Percentiles rank a stretch among this genome's conserved stretches.
phyloP scores from a whole-genome alignment of 1,140 invertebrate genomes.

The Neoseiulus cucumeris region DNA sequence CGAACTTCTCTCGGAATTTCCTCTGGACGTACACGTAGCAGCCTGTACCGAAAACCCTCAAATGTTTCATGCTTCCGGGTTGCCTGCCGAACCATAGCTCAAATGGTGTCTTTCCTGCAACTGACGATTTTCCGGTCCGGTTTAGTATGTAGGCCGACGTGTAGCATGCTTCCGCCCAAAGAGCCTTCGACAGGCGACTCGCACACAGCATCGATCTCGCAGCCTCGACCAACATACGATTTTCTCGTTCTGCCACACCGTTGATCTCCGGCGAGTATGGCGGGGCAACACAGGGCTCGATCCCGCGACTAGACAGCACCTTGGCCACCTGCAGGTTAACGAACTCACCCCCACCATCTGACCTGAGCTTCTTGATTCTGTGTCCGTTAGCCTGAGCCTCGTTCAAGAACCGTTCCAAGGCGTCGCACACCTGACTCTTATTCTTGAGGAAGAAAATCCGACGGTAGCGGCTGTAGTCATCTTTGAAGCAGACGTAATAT shows the following conservation, averaged over 20 bases:
- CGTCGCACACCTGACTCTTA: constrained; percentile 25
- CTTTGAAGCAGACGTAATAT: constrained; percentile 28
- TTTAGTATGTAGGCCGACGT: background rate
- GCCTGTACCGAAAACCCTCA: constrained; percentile 31
- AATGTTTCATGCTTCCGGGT: constrained; percentile 29
- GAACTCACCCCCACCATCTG: constrained; percentile 17
- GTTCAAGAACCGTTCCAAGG: constrained; percentile 23
- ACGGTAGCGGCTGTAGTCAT: constrained; percentile 27
- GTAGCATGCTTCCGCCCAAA: constrained; percentile 9
- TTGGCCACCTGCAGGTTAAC: constrained; percentile 12
- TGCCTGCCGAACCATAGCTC: constrained; percentile 28
- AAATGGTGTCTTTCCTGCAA: constrained; percentile 22
- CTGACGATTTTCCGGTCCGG: background rate
- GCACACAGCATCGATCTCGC: constrained; percentile 15
- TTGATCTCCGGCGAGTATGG: constrained; percentile 28
- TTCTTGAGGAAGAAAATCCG: constrained; percentile 26
- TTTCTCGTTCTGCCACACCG: constrained; percentile 26
- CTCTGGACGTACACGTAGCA: constrained; percentile 27
- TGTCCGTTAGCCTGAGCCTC: too few relatives aligned
- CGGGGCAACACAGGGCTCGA: constrained; percentile 25
- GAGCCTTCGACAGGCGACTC: background rate
- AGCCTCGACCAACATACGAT: constrained; percentile 24
- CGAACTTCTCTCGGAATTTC: constrained; percentile 24
- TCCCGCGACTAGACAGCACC: constrained; percentile 19
- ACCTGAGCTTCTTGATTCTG: constrained; percentile 18